These are phyloP conservation scores for Drosophila heteroneura DNA, from an alignment of 2,888 invertebrate genomes.

Conservation along the genomic window DNA sequence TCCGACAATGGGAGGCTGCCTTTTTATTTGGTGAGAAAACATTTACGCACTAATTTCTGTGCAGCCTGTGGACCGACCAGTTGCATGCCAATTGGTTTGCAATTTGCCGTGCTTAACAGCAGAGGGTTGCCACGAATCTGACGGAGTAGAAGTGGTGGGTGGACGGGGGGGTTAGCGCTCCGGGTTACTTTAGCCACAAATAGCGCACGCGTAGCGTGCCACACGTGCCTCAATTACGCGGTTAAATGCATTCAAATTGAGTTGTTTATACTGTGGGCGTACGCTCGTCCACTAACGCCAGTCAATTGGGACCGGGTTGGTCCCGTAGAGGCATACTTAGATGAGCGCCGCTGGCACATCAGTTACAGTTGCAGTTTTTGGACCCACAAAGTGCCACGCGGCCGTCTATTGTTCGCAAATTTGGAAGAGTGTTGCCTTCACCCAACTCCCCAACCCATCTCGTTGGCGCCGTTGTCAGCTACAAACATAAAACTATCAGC, in stretches of 20 bases:
- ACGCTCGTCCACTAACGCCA: slow-evolving; percentile 29
- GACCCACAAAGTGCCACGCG: slow-evolving; percentile 67
- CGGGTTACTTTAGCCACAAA: slow-evolving; percentile 72
- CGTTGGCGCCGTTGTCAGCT: slow-evolving; percentile 37
- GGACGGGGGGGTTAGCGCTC: slow-evolving; percentile 21
- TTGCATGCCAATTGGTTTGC: slow-evolving; percentile 82
- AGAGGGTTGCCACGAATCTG: background rate
- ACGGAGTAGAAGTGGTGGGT: background rate
- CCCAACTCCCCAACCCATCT: background rate
- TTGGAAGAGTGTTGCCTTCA: slow-evolving; percentile 64
- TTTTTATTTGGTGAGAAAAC: slow-evolving; percentile 85
- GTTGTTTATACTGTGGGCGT: slow-evolving; percentile 83
- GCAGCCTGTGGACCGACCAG: slow-evolving; percentile 65
- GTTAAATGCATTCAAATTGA: slow-evolving; percentile 85
- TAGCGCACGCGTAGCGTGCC: slow-evolving; percentile 79
- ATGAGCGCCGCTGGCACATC: slow-evolving; percentile 64
- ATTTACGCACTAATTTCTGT: slow-evolving; percentile 83
- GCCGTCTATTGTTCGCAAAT: slow-evolving; percentile 72
- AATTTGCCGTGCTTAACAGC: slow-evolving; percentile 70
- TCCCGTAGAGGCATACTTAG: slow-evolving; percentile 43
- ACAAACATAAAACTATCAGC: slow-evolving; percentile 80
- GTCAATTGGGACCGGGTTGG: slow-evolving; percentile 49
- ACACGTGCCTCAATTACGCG: slow-evolving; percentile 85
- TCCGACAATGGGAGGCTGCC: slow-evolving; percentile 23
- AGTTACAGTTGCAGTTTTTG: slow-evolving; percentile 66